These are phyloP conservation scores for Drosophila limbata DNA, from an alignment of 2,888 invertebrate species.

Conservation along the genomic window DNA sequence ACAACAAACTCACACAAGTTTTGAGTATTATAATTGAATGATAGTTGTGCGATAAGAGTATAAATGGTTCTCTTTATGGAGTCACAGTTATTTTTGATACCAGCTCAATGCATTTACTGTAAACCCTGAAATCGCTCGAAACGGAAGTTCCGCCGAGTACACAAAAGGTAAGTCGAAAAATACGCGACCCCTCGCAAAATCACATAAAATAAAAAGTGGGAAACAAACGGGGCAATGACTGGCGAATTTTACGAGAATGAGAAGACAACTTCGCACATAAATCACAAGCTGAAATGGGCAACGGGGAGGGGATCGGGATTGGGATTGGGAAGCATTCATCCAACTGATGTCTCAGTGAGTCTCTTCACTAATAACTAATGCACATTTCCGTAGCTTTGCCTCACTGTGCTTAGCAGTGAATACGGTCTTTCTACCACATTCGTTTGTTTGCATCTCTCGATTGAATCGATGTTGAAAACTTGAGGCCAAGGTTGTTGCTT, in stretches of 20 bases:
- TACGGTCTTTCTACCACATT: slow-evolving; percentile 46
- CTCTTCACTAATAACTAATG: slow-evolving; percentile 20
- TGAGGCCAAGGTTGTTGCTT: slow-evolving; percentile 73
- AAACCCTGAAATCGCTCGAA: slow-evolving; percentile 35
- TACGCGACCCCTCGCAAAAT: slow-evolving; percentile 34
- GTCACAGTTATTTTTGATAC: slow-evolving; percentile 14
- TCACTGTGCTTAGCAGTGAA: slow-evolving; percentile 61
- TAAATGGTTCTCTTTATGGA: slow-evolving; percentile 15
- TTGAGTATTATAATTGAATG: slow-evolving; percentile 13
- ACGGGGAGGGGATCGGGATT: not conserved
- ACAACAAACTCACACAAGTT: not conserved
- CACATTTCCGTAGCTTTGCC: slow-evolving; percentile 37
- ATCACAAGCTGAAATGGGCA: slow-evolving; percentile 48
- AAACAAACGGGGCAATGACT: slow-evolving; percentile 70
- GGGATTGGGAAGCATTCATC: slow-evolving; percentile 18
- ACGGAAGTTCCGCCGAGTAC: slow-evolving; percentile 53
- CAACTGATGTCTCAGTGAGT: slow-evolving; percentile 3
- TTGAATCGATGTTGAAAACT: slow-evolving; percentile 31
- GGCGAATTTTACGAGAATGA: slow-evolving; percentile 62
- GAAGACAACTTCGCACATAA: slow-evolving; percentile 69
- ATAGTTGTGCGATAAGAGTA: not conserved
- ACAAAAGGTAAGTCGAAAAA: slow-evolving; percentile 50
- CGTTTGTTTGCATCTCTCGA: slow-evolving; percentile 55
- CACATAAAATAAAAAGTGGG: slow-evolving; percentile 8
- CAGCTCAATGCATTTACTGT: slow-evolving; percentile 37